Percentiles rank a stretch among this genome's conserved stretches.
phyloP scores from a whole-genome alignment of 23 tunicate genomes.

The Ascidia mentula region DNA sequence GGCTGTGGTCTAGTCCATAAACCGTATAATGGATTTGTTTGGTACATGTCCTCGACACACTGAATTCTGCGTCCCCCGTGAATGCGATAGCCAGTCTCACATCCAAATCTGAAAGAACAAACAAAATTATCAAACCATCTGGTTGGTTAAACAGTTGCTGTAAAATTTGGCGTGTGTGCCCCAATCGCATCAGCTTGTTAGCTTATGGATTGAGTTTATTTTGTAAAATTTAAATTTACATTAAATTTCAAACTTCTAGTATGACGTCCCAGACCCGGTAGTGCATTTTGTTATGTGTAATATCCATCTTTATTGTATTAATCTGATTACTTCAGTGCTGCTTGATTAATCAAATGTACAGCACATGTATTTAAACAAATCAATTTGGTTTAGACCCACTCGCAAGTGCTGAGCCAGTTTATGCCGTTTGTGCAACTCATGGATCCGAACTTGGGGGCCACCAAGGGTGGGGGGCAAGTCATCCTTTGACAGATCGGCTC shows the following conservation, averaged over 20 bases:
- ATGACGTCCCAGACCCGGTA: background rate
- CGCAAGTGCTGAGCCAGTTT: constrained; percentile 13
- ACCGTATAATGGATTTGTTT: constrained; percentile 10
- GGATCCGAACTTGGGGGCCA: constrained; percentile 17
- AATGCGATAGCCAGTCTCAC: constrained; percentile 32
- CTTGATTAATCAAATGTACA: too few relatives aligned
- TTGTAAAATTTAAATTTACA: too few relatives aligned
- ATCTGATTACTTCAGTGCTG: too few relatives aligned
- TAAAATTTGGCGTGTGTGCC: too few relatives aligned
- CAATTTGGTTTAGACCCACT: too few relatives aligned
- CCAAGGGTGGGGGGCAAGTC: constrained; percentile 8
- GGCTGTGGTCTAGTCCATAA: constrained; percentile 29
- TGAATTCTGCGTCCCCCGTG: background rate
- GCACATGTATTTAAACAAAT: too few relatives aligned
- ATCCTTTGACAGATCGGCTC: constrained; percentile 16
- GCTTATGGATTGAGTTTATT: too few relatives aligned
- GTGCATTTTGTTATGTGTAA: too few relatives aligned
- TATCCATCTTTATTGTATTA: too few relatives aligned
- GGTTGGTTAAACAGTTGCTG: too few relatives aligned
- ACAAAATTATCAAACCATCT: background rate
- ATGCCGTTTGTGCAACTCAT: background rate
- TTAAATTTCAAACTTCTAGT: background rate
- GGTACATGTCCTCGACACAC: constrained; percentile 21
- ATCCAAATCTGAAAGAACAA: constrained; percentile 15
- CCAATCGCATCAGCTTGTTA: too few relatives aligned